These are phyloP conservation scores for Drosophila antonietae DNA, from an alignment of 2,888 invertebrate species.

Conservation along the genomic window DNA sequence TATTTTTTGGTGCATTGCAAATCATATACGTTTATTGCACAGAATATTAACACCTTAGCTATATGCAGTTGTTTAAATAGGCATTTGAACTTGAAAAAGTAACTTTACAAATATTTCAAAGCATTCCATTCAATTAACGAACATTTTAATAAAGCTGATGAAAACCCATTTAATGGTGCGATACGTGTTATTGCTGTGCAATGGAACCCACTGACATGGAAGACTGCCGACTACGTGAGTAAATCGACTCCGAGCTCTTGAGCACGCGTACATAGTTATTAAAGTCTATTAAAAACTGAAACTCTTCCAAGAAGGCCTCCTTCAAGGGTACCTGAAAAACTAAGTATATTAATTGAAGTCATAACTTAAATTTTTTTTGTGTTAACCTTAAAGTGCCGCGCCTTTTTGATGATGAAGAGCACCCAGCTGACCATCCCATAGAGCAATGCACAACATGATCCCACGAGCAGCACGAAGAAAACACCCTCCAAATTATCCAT, in stretches of 20 bases:
- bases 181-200: constrained; percentile 50
- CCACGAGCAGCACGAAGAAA: constrained; percentile 87
- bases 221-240: constrained; percentile 82
- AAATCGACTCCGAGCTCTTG: constrained; percentile 84
- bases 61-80: constrained; percentile 13
- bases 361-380: accelerated
- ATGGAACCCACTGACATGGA: constrained; percentile 79
- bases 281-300: constrained; percentile 90
- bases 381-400: constrained; percentile 79
- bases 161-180: constrained; percentile 32
- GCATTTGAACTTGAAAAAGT: constrained; percentile 3
- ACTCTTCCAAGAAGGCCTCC: constrained; percentile 89
- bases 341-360: background rate
- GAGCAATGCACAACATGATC: constrained; percentile 81
- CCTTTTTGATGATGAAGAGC: constrained; percentile 76
- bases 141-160: constrained; percentile 45
- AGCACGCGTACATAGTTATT: constrained; percentile 89
- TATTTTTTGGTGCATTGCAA: constrained; percentile 32
- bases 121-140: constrained; percentile 53
- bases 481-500: constrained; percentile 89
- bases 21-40: constrained; percentile 27
- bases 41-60: constrained; percentile 30
- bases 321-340: constrained; percentile 87
- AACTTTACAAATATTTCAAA: constrained; percentile 14
- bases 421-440: constrained; percentile 82